Base-by-base conservation (phyloP, 1,140 invertebrate species). In the Contarinia nasturtii region DNA sequence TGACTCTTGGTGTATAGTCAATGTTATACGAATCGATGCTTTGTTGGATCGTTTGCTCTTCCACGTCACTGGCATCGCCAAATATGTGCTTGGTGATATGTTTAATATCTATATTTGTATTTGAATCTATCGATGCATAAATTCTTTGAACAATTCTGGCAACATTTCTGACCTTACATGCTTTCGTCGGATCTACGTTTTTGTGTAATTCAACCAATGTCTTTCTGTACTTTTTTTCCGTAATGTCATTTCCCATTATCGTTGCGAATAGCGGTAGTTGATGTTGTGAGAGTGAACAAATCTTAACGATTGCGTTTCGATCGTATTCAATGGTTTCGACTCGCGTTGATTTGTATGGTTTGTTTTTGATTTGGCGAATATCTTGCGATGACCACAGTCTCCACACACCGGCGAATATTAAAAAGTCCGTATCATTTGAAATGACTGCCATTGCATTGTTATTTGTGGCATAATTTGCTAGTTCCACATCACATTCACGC, bases 361-460 rank as follows among this genome's bases (percentile, higher is more conserved):
- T 20, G n/a, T n/a, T n/a, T n/a, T n/a, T n/a, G n/a, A n/a, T n/a
- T n/a, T n/a, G n/a, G 3, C 27, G 27, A 3, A 27, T 27, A 27
- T 10, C 27, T 15, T 22, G 3, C 2, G 33, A 10, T 11, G 33
- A 36, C 45, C 45, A 46, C 18, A 22, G n/a, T 38, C 21, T 34
- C 45, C 45, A 46, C 7, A 12, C 11, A 8, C 45, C 45, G 15
- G 3, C 14, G 36, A 18, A 46, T 19, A 46, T 46, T n/a, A 46
- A n/a, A 18, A 46, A 46, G 19, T 46, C 45, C 2, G 33, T 36
- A 18, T 46, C 45, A 15, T 46, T 27, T 7, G 45, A 20, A 19
- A 46, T 34, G n/a, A 46, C n/a, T 7, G 45, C 45, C 33, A 46
- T 14, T 14, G 45, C 45, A 37, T 38, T 38, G 21, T 46, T 34